Evolutionary conservation across 2,888 invertebrate genomes (phyloP), one percentile per base, ranked within the genome.

Genomic region (Frankliniella fusca): DNA sequence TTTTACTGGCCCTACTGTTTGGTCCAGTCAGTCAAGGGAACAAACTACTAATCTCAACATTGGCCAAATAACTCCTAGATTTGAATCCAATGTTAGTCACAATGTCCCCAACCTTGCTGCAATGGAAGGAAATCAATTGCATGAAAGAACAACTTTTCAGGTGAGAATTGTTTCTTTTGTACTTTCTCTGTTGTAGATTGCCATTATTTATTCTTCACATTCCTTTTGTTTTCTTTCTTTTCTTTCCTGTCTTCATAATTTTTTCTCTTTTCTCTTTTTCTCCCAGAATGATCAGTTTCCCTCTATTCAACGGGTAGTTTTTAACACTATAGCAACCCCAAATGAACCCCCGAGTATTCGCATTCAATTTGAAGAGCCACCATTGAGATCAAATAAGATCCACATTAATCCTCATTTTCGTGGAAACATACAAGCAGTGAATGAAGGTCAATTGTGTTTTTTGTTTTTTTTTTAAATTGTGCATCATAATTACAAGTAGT

Each of bases 381-480:
- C 70, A 23, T 5, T 23, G 23, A 23, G 70, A 70, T 27, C 70
- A 11, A 76, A 76, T 27, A 76, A 76, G 12, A 76, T 76, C 27
- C 70, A 76, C 23, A 76, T 76, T 76, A 76, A 76, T 12, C 70
- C 70, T 27, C 70, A 23, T 76, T 76, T 76, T 27, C 70, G 27
- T 10, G 70, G 23, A 10, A 76, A 76, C 27, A 27, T 76, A 27
- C 27, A 76, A 27, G 23, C 70, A 76, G 18, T 20, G 20, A 76
- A 23, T 76, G 70, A 76, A 12, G 70, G 70, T 76, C 38, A 38
- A 38, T 38, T 38, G 5, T 38, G 2, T 38, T 38, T 38, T 38
- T n/a, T n/a, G n/a, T n/a, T n/a, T n/a, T n/a, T n/a, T n/a, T n/a
- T n/a, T n/a, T n/a, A n/a, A n/a, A 38, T 38, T 38, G 38, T 38